Base-by-base conservation (phyloP, 2,797 vertebrate genomes). In the Acanthornis magna region DNA sequence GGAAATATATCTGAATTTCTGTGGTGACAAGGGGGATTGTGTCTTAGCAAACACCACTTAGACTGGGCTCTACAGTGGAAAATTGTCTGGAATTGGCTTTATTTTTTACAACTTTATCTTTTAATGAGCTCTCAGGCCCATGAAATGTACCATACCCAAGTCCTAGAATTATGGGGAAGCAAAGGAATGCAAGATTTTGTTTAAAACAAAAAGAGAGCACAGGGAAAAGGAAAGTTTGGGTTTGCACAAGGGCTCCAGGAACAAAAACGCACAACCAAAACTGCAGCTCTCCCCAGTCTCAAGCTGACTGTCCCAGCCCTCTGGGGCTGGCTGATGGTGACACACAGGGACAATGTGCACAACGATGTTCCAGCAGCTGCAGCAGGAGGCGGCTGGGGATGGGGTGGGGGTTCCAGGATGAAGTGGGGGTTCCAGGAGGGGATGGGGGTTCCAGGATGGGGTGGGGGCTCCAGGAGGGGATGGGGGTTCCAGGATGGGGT, bases 1-100 rank as follows among this genome's bases (percentile, higher is more conserved):
- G 16, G 89, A 92, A 91, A 81, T 45, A 15, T 1, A 48, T 77
- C 62, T 85, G 75, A 51, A 75, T 83, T 81, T 96, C 68, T 85
- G 62, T 32, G 25, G 75, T 80, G 77, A 50, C 57, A 47, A 62
- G 25, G 36, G 55, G 80, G 14, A 82, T 26, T 10, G 11, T 10
- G 43, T 54, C 61, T 51, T 22, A 58, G 55, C 48, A 86, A 81
- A 76, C 23, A 76, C 6, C 4, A 50, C 57, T 86, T 32, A 63
- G 23, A 62, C 73, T 50, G 36, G 20, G 42, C 3, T 88, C 29
- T 30, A 2, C 13, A 26, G 53, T 48, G 27, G 40, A 80, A 88
- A 89, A 68, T 40, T 29, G 13, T 19, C 48, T 63, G 38, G 30
- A 90, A 82, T 9, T 85, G 30, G n/a, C 19, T 85, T 77, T 30